Evolutionary conservation across 2,113 vertebrate species (phyloP).

Genomic region (Anolis sagrei): DNA sequence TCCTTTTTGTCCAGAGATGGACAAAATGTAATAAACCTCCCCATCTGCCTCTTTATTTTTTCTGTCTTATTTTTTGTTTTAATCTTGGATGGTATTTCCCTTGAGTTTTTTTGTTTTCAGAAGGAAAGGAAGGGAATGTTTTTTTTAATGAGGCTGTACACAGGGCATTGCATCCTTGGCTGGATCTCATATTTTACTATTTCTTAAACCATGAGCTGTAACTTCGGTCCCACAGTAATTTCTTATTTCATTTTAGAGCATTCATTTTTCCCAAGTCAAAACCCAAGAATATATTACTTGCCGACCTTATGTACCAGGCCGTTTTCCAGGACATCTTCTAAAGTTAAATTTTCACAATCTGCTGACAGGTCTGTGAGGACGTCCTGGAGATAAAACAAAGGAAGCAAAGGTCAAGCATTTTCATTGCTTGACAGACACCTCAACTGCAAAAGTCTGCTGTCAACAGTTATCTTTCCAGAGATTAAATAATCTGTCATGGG

Average conservation of each 20-base stretch:
- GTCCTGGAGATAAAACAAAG: constrained; percentile 77
- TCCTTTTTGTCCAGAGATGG: background rate
- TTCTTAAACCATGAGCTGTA: too few species aligned
- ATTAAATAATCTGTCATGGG: background rate
- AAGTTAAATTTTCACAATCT: constrained; percentile 87
- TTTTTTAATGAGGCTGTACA: background rate
- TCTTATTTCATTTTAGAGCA: background rate
- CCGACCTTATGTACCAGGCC: constrained; percentile 92
- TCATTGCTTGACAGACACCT: background rate
- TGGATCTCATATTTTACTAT: background rate
- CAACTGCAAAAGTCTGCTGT: too few species aligned
- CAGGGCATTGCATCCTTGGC: too few species aligned
- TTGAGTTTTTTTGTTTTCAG: background rate
- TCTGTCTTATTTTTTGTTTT: background rate
- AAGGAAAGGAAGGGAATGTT: background rate
- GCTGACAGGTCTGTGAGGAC: constrained; percentile 93
- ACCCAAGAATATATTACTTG: background rate
- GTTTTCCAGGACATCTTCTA: constrained; percentile 86
- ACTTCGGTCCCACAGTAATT: background rate
- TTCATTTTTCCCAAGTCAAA: background rate
- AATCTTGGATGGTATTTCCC: too few species aligned
- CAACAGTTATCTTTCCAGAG: background rate
- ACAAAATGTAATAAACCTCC: background rate
- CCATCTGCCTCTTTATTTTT: background rate
- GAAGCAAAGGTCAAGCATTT: background rate